Evolutionary conservation across 2,113 vertebrate genomes (phyloP).

Genomic region (Theristicus caerulescens): DNA sequence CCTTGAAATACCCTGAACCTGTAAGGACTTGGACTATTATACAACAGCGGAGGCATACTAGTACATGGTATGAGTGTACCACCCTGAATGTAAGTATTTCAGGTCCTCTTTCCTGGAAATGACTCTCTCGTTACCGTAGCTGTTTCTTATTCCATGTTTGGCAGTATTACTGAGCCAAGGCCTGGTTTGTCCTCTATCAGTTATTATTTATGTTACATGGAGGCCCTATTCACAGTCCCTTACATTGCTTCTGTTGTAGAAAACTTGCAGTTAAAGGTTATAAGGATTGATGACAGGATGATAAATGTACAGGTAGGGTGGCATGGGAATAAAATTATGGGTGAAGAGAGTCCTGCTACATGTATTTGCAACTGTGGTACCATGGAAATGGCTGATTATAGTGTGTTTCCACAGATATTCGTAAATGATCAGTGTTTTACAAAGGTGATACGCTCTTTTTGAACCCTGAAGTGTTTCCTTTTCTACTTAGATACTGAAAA

Average conservation of each 20-base stretch:
- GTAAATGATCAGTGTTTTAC: neutral
- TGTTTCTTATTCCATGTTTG: neutral
- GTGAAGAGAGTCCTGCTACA: neutral
- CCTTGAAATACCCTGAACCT: neutral
- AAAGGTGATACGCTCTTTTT: neutral
- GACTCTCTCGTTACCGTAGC: neutral
- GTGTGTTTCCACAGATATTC: neutral
- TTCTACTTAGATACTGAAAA: neutral
- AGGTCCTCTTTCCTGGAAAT: neutral
- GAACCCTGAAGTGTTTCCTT: neutral
- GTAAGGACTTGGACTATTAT: neutral
- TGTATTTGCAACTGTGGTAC: neutral
- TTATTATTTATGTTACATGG: neutral
- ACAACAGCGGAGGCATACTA: neutral
- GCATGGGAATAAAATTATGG: neutral
- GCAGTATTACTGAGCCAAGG: neutral
- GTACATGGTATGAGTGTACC: neutral
- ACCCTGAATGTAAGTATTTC: neutral
- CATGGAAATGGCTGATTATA: neutral
- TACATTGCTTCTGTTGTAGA: neutral
- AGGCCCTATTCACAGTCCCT: neutral
- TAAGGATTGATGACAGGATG: neutral
- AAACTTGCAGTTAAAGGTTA: neutral
- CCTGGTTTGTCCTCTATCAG: neutral
- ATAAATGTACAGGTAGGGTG: neutral